Evolutionary conservation across 1,140 invertebrate species (phyloP).

Genomic region (Diplogasteroides magnus): DNA sequence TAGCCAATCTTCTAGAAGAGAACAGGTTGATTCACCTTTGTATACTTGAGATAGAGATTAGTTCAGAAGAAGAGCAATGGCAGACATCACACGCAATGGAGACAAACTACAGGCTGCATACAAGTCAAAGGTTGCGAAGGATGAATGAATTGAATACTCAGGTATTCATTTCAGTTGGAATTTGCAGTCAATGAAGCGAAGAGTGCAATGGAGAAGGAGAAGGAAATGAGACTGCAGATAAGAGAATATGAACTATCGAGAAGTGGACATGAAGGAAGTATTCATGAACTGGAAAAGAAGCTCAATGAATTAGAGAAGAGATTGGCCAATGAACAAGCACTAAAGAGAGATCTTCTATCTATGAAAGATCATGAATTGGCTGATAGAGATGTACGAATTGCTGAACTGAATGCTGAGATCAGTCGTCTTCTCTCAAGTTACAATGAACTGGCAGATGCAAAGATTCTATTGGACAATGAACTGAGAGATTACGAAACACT

Average conservation of each 20-base stretch:
- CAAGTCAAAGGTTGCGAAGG: too few relatives aligned
- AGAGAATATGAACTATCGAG: not conserved
- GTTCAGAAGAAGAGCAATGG: not conserved
- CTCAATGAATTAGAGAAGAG: not conserved
- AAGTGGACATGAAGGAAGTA: not conserved
- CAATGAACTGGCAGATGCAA: not conserved
- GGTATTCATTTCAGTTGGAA: not conserved
- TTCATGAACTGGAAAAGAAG: not conserved
- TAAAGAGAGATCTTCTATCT: not conserved
- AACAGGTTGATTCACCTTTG: too few relatives aligned
- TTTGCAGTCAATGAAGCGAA: not conserved
- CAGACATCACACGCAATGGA: not conserved
- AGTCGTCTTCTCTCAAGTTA: not conserved
- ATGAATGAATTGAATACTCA: not conserved
- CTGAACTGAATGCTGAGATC: not conserved
- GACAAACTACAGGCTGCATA: too few relatives aligned
- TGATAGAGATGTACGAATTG: not conserved
- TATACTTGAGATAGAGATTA: too few relatives aligned
- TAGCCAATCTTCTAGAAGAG: not conserved
- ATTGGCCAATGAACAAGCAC: not conserved
- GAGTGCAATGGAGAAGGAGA: not conserved
- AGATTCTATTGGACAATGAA: not conserved
- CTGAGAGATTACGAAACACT: not conserved
- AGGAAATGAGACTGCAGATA: not conserved
- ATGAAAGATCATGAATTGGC: slow-evolving; percentile 7